Evolutionary conservation across 2,888 invertebrate genomes (phyloP).

Genomic region (Mesodorylaimus sp.): DNA sequence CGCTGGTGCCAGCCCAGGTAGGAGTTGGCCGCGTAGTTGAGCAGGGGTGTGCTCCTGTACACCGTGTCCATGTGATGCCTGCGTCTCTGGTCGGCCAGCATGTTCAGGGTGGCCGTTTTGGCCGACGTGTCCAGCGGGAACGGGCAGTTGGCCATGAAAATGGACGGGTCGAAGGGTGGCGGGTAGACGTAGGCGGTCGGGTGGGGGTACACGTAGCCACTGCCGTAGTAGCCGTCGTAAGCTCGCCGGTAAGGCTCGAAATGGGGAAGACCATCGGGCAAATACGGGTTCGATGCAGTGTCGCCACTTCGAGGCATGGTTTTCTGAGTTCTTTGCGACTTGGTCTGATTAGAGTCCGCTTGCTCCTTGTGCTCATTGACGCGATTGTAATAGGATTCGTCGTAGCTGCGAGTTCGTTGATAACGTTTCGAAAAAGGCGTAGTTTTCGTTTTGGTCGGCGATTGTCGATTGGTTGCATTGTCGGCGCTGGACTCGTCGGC

Average conservation of each 20-base stretch:
- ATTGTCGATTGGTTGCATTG: not conserved
- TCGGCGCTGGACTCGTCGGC: not conserved
- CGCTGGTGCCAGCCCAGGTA: constrained; percentile 6
- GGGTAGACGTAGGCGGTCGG: not conserved
- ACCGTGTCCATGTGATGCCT: too few relatives aligned
- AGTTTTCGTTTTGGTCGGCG: not conserved
- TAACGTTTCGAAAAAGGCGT: not conserved
- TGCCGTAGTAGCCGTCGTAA: not conserved
- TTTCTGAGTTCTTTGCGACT: too few relatives aligned
- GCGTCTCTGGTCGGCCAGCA: not conserved
- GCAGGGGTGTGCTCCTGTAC: not conserved
- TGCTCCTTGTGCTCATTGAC: too few relatives aligned
- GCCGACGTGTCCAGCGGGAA: not conserved
- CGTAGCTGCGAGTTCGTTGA: not conserved
- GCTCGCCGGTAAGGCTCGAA: too few relatives aligned
- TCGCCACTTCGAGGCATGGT: too few relatives aligned
- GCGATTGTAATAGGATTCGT: not conserved
- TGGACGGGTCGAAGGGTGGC: not conserved
- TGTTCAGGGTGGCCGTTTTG: too few relatives aligned
- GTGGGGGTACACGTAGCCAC: not conserved
- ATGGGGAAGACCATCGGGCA: too few relatives aligned
- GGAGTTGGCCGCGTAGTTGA: constrained; percentile 5
- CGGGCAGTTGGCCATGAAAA: not conserved
- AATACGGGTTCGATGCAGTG: too few relatives aligned
- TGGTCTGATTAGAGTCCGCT: not conserved